A percentile compares a stretch with the other conserved stretches of the same genome.
phyloP scores from a whole-genome alignment of 2,113 vertebrate species.

The Typhlomys cinereus region DNA sequence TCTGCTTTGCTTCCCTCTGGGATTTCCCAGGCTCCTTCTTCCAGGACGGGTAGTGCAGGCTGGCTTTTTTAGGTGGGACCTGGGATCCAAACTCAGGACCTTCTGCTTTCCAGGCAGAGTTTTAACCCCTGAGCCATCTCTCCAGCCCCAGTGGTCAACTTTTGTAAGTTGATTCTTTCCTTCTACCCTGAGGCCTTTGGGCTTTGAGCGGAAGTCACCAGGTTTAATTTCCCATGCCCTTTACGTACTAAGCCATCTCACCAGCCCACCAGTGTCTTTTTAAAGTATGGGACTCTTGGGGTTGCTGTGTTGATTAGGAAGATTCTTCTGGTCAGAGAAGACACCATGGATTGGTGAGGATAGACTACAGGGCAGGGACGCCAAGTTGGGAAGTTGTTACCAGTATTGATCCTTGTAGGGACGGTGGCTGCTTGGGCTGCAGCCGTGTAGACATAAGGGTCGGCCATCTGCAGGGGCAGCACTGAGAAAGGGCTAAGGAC shows the following conservation, averaged over 20 bases:
- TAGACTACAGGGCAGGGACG: background rate
- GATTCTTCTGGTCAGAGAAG: background rate
- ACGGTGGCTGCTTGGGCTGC: background rate
- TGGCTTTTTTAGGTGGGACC: too few relatives aligned
- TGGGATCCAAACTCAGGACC: too few relatives aligned
- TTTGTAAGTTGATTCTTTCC: too few relatives aligned
- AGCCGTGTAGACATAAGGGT: fast-evolving
- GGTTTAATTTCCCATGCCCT: too few relatives aligned
- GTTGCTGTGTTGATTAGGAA: background rate
- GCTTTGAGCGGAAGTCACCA: too few relatives aligned
- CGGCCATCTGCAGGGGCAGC: background rate
- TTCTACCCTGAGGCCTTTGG: too few relatives aligned
- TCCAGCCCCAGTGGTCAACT: too few relatives aligned
- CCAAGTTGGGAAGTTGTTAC: background rate
- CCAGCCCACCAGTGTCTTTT: background rate
- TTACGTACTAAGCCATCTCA: background rate
- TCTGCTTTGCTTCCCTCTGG: too few relatives aligned
- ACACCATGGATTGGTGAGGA: background rate
- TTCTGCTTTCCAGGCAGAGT: too few relatives aligned
- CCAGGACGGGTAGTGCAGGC: too few relatives aligned
- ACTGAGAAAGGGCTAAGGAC: background rate
- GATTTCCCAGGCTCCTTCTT: too few relatives aligned
- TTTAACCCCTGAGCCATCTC: too few relatives aligned
- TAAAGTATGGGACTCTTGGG: background rate
- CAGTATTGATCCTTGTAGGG: background rate